These are phyloP conservation scores for Choristoneura rosaceana DNA, from an alignment of 2,888 invertebrate genomes.

Conservation along the genomic window DNA sequence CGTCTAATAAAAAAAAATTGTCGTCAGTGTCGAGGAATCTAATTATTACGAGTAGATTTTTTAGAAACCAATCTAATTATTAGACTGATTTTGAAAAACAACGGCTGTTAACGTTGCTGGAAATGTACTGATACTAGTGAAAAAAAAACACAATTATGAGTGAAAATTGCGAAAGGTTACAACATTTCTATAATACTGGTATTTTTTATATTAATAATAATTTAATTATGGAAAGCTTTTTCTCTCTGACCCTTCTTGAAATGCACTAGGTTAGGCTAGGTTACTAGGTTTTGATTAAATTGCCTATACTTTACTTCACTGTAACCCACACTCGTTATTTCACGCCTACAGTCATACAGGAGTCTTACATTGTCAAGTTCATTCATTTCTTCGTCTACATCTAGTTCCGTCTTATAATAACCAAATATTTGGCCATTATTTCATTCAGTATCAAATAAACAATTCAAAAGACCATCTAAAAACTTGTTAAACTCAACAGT, in stretches of 20 bases:
- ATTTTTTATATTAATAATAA: too few relatives aligned
- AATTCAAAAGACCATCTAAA: constrained; percentile 19
- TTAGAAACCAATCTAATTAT: too few relatives aligned
- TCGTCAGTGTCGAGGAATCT: too few relatives aligned
- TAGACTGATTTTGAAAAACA: too few relatives aligned
- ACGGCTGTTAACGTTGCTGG: too few relatives aligned
- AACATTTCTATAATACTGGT: too few relatives aligned
- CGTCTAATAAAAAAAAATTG: too few relatives aligned
- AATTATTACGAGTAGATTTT: too few relatives aligned
- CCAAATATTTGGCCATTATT: constrained; percentile 9
- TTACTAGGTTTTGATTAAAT: neutral
- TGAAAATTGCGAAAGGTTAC: too few relatives aligned
- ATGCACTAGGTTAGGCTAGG: neutral
- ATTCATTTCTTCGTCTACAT: neutral
- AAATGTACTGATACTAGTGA: too few relatives aligned
- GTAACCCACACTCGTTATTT: neutral
- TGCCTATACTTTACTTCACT: neutral
- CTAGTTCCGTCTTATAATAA: constrained; percentile 4
- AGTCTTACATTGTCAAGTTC: neutral
- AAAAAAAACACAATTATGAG: too few relatives aligned
- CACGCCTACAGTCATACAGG: neutral
- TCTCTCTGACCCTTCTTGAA: neutral
- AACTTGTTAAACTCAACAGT: constrained; percentile 45
- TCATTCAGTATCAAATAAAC: constrained; percentile 9
- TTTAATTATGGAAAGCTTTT: neutral